phyloP scores from a whole-genome alignment of 2,113 vertebrate species.

The Isichthys henryi region DNA sequence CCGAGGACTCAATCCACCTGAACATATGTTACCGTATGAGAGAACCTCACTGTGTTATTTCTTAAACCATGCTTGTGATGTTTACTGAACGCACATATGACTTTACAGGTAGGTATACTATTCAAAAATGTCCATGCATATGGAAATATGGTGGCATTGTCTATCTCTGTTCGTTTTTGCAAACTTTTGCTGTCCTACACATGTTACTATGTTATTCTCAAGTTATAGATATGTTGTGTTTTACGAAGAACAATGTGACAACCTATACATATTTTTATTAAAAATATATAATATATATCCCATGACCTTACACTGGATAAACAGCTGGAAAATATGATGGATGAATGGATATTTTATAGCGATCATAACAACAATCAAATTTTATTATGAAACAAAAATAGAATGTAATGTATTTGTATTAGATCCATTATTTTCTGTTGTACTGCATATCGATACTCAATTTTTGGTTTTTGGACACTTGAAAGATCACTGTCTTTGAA shows the following conservation, averaged over 20 bases:
- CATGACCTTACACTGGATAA: not conserved
- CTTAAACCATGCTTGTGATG: constrained; percentile 57
- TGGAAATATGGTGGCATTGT: not conserved
- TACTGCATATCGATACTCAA: not conserved
- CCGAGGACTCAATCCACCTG: constrained; percentile 70
- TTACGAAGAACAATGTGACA: not conserved
- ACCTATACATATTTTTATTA: not conserved
- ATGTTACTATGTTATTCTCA: not conserved
- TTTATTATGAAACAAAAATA: not conserved
- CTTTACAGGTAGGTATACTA: constrained; percentile 49
- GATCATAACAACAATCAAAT: not conserved
- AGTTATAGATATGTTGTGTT: not conserved
- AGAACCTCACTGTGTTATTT: constrained; percentile 47
- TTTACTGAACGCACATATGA: constrained; percentile 65
- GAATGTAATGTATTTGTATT: not conserved
- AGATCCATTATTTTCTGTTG: not conserved
- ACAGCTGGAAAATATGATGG: not conserved
- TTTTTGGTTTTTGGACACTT: not conserved
- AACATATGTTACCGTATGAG: constrained; percentile 58
- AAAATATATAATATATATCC: not conserved
- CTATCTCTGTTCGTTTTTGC: not conserved
- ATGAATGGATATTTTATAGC: not conserved
- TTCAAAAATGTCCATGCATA: not conserved
- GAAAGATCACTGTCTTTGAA: not conserved
- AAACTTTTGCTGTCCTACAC: not conserved